phyloP scores from a whole-genome alignment of 2,888 invertebrate genomes.

The Aspidiotus destructor region DNA sequence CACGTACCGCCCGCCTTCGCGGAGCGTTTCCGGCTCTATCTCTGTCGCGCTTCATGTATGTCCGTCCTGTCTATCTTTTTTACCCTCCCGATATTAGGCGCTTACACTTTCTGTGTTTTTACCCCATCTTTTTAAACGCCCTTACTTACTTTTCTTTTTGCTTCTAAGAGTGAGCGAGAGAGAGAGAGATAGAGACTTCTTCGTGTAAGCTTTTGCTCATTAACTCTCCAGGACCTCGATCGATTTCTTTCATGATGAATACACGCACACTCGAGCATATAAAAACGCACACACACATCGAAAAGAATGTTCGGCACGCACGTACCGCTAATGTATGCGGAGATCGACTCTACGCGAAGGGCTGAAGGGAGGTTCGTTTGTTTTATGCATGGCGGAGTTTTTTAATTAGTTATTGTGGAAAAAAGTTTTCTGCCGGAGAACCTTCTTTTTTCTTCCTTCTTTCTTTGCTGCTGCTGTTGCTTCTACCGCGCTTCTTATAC shows the following conservation, averaged over 20 bases:
- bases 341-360: slow-evolving; percentile 24
- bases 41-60: slow-evolving; percentile 31
- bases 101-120: slow-evolving; percentile 29
- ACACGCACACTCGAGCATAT: slow-evolving; percentile 30
- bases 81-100: slow-evolving; percentile 29
- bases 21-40: slow-evolving; percentile 14
- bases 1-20: slow-evolving; percentile 34
- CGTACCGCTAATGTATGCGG: slow-evolving; percentile 33
- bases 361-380: slow-evolving; percentile 28
- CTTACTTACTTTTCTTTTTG: slow-evolving; percentile 28
- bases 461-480: slow-evolving; percentile 2
- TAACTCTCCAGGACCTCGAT: slow-evolving; percentile 37
- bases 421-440: slow-evolving; percentile 30
- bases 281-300: slow-evolving; percentile 28
- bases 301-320: slow-evolving; percentile 30
- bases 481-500: slow-evolving; percentile 6
- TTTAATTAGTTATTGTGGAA: slow-evolving; percentile 32
- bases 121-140: slow-evolving; percentile 35
- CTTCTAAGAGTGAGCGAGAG: slow-evolving; percentile 4
- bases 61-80: slow-evolving; percentile 33
- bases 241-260: slow-evolving; percentile 36
- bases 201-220: slow-evolving; percentile 35
- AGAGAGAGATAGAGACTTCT: slow-evolving; percentile 6
- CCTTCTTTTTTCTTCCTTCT: slow-evolving; percentile 14
- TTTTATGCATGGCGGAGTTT: slow-evolving; percentile 33